Conservation (phyloP, 2,888 invertebrate genomes). For the Exocentrus adspersus region DNA sequence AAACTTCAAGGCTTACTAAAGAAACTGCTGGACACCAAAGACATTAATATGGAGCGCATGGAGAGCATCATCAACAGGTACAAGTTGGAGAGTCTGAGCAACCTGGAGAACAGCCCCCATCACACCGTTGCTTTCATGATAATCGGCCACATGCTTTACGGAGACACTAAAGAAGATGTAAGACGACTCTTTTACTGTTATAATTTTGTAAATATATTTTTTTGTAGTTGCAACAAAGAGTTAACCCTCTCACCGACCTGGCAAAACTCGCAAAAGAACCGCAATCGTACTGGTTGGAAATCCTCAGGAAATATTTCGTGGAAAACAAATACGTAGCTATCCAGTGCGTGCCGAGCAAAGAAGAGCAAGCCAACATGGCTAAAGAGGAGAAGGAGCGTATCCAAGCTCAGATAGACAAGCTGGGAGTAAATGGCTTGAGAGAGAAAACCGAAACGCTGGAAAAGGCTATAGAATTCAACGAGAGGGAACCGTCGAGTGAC, state of each 20-base stretch:
- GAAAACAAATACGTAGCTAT: conserved; percentile 72
- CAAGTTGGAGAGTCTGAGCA: conserved; percentile 74
- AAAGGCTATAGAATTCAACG: conserved; percentile 79
- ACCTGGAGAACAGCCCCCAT: conserved; percentile 81
- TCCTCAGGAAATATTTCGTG: conserved; percentile 75
- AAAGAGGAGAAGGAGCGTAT: conserved; percentile 78
- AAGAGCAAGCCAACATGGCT: conserved; percentile 73
- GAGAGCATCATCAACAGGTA: conserved; percentile 76
- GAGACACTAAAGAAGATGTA: conserved; percentile 77
- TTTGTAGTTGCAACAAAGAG: conserved; percentile 71
- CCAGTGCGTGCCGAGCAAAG: conserved; percentile 72
- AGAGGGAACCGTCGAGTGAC: conserved; percentile 77
- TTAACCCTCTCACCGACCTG: conserved; percentile 74
- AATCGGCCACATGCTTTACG: conserved; percentile 87
- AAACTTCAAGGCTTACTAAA: conserved; percentile 66
- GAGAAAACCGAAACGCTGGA: conserved; percentile 70
- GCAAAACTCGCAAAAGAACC: conserved; percentile 71
- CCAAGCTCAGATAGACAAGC: conserved; percentile 69
- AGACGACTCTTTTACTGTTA: conserved; percentile 55
- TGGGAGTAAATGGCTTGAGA: conserved; percentile 76
- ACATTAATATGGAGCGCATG: conserved; percentile 81
- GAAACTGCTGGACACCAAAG: conserved; percentile 64
- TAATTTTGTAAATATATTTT: background rate
- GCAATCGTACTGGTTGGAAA: conserved; percentile 75
- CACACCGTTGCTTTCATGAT: conserved; percentile 79